Base-by-base conservation (phyloP, 1,140 invertebrate genomes). In the Armadillidium nasatum region DNA sequence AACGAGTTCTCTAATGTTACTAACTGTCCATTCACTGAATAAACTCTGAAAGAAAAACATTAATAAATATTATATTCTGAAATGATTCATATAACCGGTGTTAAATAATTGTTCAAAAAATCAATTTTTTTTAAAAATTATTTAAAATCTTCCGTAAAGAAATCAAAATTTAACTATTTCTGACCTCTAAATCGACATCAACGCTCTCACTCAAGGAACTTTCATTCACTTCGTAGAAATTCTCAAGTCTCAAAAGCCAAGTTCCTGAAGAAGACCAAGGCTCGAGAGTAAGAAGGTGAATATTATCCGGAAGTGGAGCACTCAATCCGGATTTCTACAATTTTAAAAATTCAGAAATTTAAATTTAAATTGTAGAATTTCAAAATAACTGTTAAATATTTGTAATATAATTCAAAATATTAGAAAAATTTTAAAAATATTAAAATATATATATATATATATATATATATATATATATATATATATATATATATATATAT, bases 211-310 rank as follows among this genome's bases (percentile, higher is more conserved):
- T 75, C 11, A 15, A 4, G 7, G 19, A 19, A 43, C 50, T 67
- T 44, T 75, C 73, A n/a, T 33, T 67, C 19, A 22, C 73, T 44
- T 75, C 73, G 44, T 68, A 75, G 54, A 75, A 68, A 60, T 75
- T 60, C 21, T 75, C 73, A 21, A 75, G 54, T 3, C 73, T 23
- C 50, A 75, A 44, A 4, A 75, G 43, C 45, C 66, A 15, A 7
- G 54, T n/a, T 4, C 73, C 22, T 23, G 21, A 15, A 33, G 44
- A 50, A 19, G 43, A 43, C 73, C 73, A 75, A 7, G 73, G 73
- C 15, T 75, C 73, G 15, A 75, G 60, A 13, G 73, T 75, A 45
- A 76, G 69, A 45, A 76, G 74, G 23, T 60, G 69, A n/a, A 71
- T 66, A 22, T 71, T 22, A 4, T 70, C 44, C 0, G 69, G 69